Evolutionary conservation across 2,113 vertebrate species (phyloP).

Genomic region (Numida meleagris): DNA sequence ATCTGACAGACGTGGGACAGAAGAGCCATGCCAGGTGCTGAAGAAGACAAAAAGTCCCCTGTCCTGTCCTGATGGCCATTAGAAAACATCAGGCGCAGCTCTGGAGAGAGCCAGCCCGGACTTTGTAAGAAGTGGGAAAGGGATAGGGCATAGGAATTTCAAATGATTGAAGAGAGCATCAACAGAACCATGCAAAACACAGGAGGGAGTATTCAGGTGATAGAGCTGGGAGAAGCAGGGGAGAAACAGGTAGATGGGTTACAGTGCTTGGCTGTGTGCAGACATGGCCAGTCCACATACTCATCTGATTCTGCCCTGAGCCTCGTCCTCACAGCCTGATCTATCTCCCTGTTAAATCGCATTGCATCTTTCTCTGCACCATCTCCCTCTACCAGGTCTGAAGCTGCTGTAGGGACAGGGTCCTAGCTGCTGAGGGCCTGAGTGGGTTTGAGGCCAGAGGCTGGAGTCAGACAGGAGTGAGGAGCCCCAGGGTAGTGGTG

Average conservation of each 20-base stretch:
- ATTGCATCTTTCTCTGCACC: accelerated
- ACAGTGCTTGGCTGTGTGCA: accelerated
- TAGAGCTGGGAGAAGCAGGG: neutral
- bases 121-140: neutral
- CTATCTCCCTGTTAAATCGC: neutral
- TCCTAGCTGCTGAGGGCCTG: accelerated
- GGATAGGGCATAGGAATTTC: neutral
- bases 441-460: neutral
- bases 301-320: neutral
- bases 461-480: accelerated
- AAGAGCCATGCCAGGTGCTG: neutral
- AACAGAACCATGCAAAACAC: neutral
- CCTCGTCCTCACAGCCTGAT: neutral
- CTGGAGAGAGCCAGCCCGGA: neutral
- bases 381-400: neutral
- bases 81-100: neutral
- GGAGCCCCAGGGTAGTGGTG: neutral
- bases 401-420: neutral
- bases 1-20: neutral
- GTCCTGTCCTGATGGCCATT: neutral
- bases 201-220: neutral
- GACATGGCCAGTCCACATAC: accelerated
- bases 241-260: neutral
- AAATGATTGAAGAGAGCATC: neutral
- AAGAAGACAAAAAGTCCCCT: neutral